Evolutionary conservation across 2,797 vertebrate species (phyloP), one percentile per base, ranked within the genome.

Genomic region (Pseudocheirus occidentalis): DNA sequence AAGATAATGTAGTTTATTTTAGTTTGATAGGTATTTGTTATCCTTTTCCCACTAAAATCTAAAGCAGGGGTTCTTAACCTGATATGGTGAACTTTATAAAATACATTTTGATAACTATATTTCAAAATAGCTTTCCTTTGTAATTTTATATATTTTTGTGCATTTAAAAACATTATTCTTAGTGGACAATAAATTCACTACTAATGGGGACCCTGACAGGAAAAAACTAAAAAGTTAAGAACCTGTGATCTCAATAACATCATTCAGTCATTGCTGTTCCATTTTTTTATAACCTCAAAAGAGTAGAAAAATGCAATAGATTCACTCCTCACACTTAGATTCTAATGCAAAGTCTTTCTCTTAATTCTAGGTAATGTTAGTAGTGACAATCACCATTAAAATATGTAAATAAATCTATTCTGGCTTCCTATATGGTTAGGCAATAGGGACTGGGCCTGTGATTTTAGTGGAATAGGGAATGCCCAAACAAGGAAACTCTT

Each of bases 1-100:
- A 87, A 87, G 24, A 55, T 73, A n/a, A 12, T 54, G 28, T 90
- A 92, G 55, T 31, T 95, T 1, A 96, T 89, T 95, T 96, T 46
- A 94, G 55, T 10, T 93, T 96, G 40, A 66, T 73, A 0, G n/a
- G 0, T 1, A 18, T 87, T 62, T 93, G 9, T 58, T 90, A 93
- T 54, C 28, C 31, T 92, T 89, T 62, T 56, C 46, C 34, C 34
- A 46, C 57, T 59, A 6, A 73, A 73, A 66, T 66, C 31, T 34
- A 66, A 66, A 40, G 34, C 16, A 73, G 34, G 62, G 5, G 3
- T 73, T 73, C 62, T 73, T 21, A 73, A n/a, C 40, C 24, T 87
- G 73, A 24, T 46, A 2, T 24, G 40, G 62, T 73, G 34, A 40
- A 73, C 62, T n/a, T 73, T 5, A 21, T 2, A 40, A n/a, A 73